phyloP scores from a whole-genome alignment of 1,140 invertebrate genomes.

The Pentalonia nigronervosa region DNA sequence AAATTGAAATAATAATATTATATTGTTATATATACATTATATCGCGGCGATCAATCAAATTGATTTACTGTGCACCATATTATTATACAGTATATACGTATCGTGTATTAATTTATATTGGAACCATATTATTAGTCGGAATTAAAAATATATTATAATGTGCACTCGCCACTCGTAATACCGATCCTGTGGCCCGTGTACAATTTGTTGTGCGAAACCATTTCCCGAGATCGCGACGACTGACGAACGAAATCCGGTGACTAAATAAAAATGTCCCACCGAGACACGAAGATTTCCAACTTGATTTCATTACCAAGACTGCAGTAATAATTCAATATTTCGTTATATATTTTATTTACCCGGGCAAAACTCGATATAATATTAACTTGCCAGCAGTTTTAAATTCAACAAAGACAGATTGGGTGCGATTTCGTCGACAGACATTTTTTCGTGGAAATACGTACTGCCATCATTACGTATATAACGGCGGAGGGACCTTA shows the following conservation, averaged over 20 bases:
- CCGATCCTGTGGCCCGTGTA: neutral
- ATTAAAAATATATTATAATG: neutral
- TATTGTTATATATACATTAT: too few species aligned
- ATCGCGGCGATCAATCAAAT: neutral
- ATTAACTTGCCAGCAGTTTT: neutral
- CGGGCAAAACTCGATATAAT: neutral
- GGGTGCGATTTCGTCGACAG: neutral
- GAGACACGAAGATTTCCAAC: neutral
- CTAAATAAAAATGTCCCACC: neutral
- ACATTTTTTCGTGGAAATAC: neutral
- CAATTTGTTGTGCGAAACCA: neutral
- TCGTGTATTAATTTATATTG: too few species aligned
- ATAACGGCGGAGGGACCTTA: neutral
- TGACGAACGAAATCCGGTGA: neutral
- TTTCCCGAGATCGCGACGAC: too few species aligned
- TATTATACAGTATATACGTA: neutral
- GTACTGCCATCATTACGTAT: neutral
- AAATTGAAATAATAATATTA: neutral
- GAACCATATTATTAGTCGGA: neutral
- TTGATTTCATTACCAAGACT: neutral
- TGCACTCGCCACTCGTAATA: neutral
- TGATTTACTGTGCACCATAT: neutral
- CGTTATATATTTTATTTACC: neutral
- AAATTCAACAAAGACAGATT: neutral
- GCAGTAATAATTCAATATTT: conserved; percentile 25